These are phyloP conservation scores for Drosophila meridiana DNA, from an alignment of 2,888 invertebrate genomes.

Conservation along the genomic window DNA sequence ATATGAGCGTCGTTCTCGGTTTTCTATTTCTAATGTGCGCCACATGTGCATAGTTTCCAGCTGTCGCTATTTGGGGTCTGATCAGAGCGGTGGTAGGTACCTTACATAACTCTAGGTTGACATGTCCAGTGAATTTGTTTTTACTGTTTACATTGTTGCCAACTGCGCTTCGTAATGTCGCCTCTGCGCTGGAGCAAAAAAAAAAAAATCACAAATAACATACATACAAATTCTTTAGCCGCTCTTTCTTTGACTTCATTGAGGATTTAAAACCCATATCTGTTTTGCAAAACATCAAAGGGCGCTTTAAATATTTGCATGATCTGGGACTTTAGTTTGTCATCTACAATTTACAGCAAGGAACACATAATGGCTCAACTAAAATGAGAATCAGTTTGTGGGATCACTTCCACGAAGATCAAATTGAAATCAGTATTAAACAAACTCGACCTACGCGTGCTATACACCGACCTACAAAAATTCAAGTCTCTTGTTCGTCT, in stretches of 20 bases:
- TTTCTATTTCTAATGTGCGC: conserved; percentile 41
- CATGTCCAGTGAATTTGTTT: background rate
- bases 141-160: conserved; percentile 25
- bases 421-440: background rate
- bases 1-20: conserved; percentile 35
- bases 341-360: background rate
- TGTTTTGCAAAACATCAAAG: conserved; percentile 1
- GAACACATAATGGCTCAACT: background rate
- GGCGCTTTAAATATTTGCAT: background rate
- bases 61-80: background rate
- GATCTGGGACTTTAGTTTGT: background rate
- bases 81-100: background rate
- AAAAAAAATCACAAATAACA: conserved; percentile 2
- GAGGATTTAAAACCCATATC: conserved; percentile 39
- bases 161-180: background rate
- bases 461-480: too few relatives aligned
- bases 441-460: too few relatives aligned
- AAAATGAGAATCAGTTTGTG: background rate
- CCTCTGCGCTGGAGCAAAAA: background rate
- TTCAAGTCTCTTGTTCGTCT: too few relatives aligned
- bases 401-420: background rate
- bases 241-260: conserved; percentile 37
- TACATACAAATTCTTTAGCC: background rate
- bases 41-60: conserved; percentile 61
- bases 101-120: conserved; percentile 20